Percentiles rank a stretch among this genome's conserved stretches.
Evolutionary conservation across 2,113 vertebrate species (phyloP).

Genomic region (Euleptes europaea): DNA sequence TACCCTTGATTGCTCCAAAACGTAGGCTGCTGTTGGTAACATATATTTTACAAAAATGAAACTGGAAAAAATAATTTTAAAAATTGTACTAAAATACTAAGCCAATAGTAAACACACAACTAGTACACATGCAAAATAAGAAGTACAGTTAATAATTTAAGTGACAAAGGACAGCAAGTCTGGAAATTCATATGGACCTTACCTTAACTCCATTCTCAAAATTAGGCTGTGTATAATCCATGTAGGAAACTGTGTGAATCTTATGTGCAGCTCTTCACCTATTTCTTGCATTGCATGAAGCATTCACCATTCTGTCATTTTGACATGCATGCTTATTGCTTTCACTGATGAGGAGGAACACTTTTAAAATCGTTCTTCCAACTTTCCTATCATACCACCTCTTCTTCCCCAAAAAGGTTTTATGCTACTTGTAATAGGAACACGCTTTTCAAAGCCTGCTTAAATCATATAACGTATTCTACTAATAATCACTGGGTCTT

Average conservation of each 20-base stretch:
- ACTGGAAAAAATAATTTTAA: too few species aligned
- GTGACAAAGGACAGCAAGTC: not conserved
- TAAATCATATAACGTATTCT: not conserved
- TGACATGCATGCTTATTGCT: not conserved
- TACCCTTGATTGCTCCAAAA: too few species aligned
- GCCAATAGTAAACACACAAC: too few species aligned
- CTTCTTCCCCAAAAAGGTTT: not conserved
- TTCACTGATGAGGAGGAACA: not conserved
- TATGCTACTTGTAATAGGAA: not conserved
- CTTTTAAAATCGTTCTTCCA: not conserved
- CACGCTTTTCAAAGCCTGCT: not conserved
- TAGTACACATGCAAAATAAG: not conserved
- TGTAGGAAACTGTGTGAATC: not conserved
- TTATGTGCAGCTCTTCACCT: not conserved
- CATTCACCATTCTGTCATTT: not conserved
- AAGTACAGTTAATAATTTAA: not conserved
- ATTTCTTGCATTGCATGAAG: not conserved
- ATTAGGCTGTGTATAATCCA: not conserved
- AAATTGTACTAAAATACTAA: too few species aligned
- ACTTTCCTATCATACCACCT: not conserved
- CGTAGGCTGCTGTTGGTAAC: too few species aligned
- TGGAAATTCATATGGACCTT: too few species aligned
- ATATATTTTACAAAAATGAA: too few species aligned
- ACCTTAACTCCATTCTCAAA: not conserved
- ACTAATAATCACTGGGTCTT: not conserved